Base-by-base conservation (phyloP, 2,113 vertebrate genomes). In the Cochlearius cochlearius region DNA sequence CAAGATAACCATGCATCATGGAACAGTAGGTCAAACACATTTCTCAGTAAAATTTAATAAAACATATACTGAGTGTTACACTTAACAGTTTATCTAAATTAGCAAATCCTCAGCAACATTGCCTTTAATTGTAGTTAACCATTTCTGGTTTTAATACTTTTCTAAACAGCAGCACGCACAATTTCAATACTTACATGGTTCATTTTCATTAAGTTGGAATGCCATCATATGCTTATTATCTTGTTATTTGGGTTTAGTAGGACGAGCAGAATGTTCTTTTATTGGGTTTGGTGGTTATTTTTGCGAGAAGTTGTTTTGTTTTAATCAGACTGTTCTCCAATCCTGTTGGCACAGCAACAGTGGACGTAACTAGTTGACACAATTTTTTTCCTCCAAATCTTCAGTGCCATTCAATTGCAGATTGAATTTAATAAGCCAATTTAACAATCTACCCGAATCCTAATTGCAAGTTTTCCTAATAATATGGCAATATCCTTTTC, bases 331-430 rank as follows among this genome's bases (percentile, higher is more conserved):
- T 91, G 71, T 96, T 94, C 84, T 95, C 69, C 92, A 71, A 72
- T 86, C 69, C 75, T 95, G 95, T 98, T 97, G 96, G 97, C 97
- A 98, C 90, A 97, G 97, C 93, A 97, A 98, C 96, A 80, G 90
- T 94, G 92, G 96, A 58, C 84, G 92, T 92, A 56, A 47, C 76
- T 87, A 91, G 93, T 83, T 97, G 76, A 85, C 83, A 96, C 56
- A 52, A 3, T 88, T 92, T 92, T 92, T 91, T 90, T 85, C 52
- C 68, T 79, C 32, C 58, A 73, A 75, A 91, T 43, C 82, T 92
- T 95, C 73, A 76, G 88, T 80, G 66, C 32, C 50, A 74, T 78
- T 96, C 76, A 93, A 76, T 38, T 82, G 80, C 80, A 95, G 68
- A 96, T 50, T 88, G 92, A 92, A 96, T 96, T 95, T 97, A 97